These are phyloP conservation scores for Aphyosemion australe DNA, from an alignment of 2,113 vertebrate species.

Conservation along the genomic window DNA sequence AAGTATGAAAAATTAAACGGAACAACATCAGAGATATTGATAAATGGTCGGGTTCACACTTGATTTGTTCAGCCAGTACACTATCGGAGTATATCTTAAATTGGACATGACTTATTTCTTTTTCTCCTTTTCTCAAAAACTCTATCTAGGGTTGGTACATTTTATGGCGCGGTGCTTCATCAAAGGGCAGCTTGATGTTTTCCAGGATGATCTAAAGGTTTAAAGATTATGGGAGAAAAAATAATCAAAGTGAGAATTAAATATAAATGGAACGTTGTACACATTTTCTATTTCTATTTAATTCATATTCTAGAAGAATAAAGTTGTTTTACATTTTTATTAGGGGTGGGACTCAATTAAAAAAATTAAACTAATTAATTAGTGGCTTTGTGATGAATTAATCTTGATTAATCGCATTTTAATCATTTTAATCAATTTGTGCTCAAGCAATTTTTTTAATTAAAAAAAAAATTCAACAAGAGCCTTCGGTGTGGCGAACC, in stretches of 20 bases:
- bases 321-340: too few relatives aligned
- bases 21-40: not conserved
- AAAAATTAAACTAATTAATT: too few relatives aligned
- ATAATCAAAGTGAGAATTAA: not conserved
- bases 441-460: too few relatives aligned
- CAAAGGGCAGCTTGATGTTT: slow-evolving; percentile 6
- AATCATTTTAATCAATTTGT: too few relatives aligned
- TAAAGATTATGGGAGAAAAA: not conserved
- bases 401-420: too few relatives aligned
- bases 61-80: slow-evolving; percentile 1
- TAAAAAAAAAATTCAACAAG: too few relatives aligned
- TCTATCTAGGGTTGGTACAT: not conserved
- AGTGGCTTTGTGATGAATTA: too few relatives aligned
- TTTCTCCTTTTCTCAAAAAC: slow-evolving; percentile 9
- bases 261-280: not conserved
- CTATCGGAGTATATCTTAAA: slow-evolving; percentile 12
- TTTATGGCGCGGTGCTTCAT: not conserved
- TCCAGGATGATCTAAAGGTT: not conserved
- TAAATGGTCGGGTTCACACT: not conserved
- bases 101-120: not conserved
- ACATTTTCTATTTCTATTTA: not conserved
- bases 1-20: slow-evolving; percentile 1
- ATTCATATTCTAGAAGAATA: too few relatives aligned
- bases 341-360: too few relatives aligned
- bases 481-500: too few relatives aligned